Evolutionary conservation across 2,888 invertebrate genomes (phyloP), one percentile per base, ranked within the genome.

Genomic region (Sclerodermus sp.): DNA sequence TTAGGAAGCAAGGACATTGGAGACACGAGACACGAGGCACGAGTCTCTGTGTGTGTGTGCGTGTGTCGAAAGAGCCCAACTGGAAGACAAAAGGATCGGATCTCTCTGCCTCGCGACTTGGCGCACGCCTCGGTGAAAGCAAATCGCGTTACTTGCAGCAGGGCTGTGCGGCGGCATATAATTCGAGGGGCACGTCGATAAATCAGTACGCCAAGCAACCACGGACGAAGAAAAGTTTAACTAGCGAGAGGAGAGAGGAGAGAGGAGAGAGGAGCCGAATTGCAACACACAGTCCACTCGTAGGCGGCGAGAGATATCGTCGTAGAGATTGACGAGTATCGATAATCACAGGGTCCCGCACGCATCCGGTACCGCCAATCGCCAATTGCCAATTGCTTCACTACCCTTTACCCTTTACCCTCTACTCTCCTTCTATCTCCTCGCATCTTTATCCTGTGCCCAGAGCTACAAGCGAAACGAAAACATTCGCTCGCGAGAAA

Each of bases 121-220:
- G 23, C 23, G 23, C 23, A 8, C 23, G 23, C 8, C 9, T 16
- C 38, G 38, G 38, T 38, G 38, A 38, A 38, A 38, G 38, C 34
- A 34, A 34, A 10, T 14, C 38, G 38, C 13, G 15, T 31, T 32
- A 16, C 31, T 8, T n/a, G 12, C 17, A 29, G 30, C 14, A 14
- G 15, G 14, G 14, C 23, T 9, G 1, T 17, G 42, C 34, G n/a
- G 13, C 40, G 18, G 17, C 31, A 18, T 34, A 60, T 65, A 60
- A 64, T 64, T 64, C 65, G 63, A 63, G 60, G n/a, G 53, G 58
- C 63, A 65, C 45, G 60, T 53, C 63, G 62, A 64, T 64, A 64
- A 64, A 64, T 64, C 64, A 62, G 53, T 8, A 23, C n/a, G 29
- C 4, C 23, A 23, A 23, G 23, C 23, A 23, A 8, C 23, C 8